Evolutionary conservation across 2,113 vertebrate species (phyloP), one percentile per base, ranked within the genome.

Genomic region (Lasiurus borealis): DNA sequence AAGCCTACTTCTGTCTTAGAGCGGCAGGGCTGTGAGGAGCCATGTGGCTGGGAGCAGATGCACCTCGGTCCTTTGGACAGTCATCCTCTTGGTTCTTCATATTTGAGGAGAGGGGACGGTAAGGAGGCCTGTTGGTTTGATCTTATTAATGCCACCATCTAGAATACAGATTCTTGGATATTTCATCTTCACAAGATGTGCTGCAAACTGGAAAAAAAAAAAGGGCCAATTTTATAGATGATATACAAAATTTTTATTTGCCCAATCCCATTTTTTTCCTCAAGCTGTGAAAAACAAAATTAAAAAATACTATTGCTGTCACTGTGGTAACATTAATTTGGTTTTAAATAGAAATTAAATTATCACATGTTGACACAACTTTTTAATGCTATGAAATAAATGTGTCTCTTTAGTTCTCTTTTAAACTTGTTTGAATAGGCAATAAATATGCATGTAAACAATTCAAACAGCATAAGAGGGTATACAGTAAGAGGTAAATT

Each of bases 111-210:
- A 99, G 5, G 99, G 99, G 76, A 99, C 98, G 0, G 99, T 99
- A 68, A 99, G 99, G 91, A 99, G 98, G 84, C 99, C 99, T 5
- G 99, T 99, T 66, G 98, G 99, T 97, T 99, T 99, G 98, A 99
- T 99, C 97, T 99, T 99, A 98, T 99, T 99, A 97, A 99, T 99
- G 66, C 99, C 99, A 73, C 99, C 99, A 48, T 99, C 99, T 90
- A 99, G 97, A 97, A 99, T 99, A 95, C 99, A 99, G 96, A 99
- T 98, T 13, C 99, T 98, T 10, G 99, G 99, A 96, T 99, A 99
- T 89, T 99, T 99, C 95, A 99, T 98, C 97, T 99, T 99, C 97
- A 99, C 99, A 50, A 99, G 98, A 91, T 99, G 98, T 96, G 98
- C 98, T 94, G 99, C 98, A 98, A 99, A 99, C 99, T 99, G 98